phyloP scores from a whole-genome alignment of 2,113 vertebrate species.

The Lucifuga dentata region DNA sequence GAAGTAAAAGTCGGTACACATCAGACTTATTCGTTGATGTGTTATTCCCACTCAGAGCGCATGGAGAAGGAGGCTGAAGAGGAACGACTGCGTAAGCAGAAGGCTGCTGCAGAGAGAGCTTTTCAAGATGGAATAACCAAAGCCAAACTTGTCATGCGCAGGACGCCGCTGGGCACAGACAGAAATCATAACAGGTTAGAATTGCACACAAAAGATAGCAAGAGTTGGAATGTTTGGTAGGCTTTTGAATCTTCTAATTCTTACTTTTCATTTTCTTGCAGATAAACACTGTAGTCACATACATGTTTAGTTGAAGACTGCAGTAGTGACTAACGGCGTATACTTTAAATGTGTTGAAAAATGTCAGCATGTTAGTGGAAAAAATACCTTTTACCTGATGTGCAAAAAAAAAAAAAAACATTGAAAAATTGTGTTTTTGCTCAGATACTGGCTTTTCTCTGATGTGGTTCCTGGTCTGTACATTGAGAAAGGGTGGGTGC shows the following conservation, averaged over 20 bases:
- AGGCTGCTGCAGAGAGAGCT: conserved; percentile 88
- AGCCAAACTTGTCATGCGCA: conserved; percentile 90
- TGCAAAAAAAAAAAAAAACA: too few species aligned
- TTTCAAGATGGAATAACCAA: conserved; percentile 96
- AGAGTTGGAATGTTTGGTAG: too few species aligned
- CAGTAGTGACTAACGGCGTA: too few species aligned
- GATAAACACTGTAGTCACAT: too few species aligned
- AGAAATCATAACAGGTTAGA: conserved; percentile 93
- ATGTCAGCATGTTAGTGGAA: too few species aligned
- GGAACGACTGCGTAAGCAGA: conserved; percentile 90
- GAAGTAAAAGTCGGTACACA: background rate
- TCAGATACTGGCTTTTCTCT: conserved; percentile 97
- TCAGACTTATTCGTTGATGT: background rate
- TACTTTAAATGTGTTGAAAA: too few species aligned
- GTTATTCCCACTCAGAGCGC: conserved; percentile 82
- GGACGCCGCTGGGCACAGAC: conserved; percentile 92
- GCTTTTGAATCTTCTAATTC: too few species aligned
- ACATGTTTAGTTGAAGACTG: too few species aligned
- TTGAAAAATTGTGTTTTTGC: conserved; percentile 32
- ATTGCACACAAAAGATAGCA: too few species aligned
- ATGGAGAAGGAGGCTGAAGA: conserved; percentile 95
- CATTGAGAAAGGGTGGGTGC: conserved; percentile 97
- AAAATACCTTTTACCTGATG: too few species aligned
- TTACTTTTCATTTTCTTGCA: too few species aligned
- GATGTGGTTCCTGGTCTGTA: conserved; percentile 96